Base-by-base conservation (phyloP, 2,888 invertebrate species). In the Plutella xylostella region DNA sequence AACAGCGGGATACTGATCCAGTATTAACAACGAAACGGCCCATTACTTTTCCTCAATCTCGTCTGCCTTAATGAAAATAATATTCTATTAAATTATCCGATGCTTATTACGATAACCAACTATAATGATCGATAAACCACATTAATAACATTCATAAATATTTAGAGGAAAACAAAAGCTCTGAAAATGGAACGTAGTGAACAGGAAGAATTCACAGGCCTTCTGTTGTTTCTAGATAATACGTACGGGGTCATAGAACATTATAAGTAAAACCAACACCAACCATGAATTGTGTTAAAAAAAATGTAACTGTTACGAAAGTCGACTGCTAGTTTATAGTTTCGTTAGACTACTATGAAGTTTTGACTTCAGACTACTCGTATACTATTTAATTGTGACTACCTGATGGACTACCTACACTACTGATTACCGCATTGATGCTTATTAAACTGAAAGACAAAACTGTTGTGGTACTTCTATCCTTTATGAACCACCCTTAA, bases 71-170 rank as follows among this genome's bases (percentile, higher is more conserved):
- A n/a, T n/a, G n/a, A n/a, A n/a, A n/a, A n/a, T n/a, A n/a, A n/a
- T n/a, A n/a, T n/a, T n/a, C n/a, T n/a, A n/a, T n/a, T n/a, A n/a
- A n/a, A n/a, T n/a, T n/a, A n/a, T n/a, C n/a, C n/a, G n/a, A n/a
- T 4, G n/a, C 31, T 31, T 31, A n/a, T 31, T 31, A n/a, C 4
- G 5, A n/a, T 31, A 11, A 31, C 6, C 5, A 11, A 31, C 14
- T n/a, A n/a, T 31, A n/a, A n/a, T 31, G 31, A 7, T 25, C 5
- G 25, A 9, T 25, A 31, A n/a, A 6, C 7, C 51, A 48, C 50
- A 43, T 49, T 41, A 34, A 47, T 6, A 31, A n/a, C 31, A 31
- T n/a, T 7, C 31, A 31, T 11, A 31, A n/a, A 11, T 31, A 11
- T 6, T 4, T n/a, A n/a, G 12, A 4, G 9, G 12, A 31, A 31